Evolutionary conservation across 2,797 vertebrate genomes (phyloP), one percentile per base, ranked within the genome.

Genomic region (Apodemus agrarius): DNA sequence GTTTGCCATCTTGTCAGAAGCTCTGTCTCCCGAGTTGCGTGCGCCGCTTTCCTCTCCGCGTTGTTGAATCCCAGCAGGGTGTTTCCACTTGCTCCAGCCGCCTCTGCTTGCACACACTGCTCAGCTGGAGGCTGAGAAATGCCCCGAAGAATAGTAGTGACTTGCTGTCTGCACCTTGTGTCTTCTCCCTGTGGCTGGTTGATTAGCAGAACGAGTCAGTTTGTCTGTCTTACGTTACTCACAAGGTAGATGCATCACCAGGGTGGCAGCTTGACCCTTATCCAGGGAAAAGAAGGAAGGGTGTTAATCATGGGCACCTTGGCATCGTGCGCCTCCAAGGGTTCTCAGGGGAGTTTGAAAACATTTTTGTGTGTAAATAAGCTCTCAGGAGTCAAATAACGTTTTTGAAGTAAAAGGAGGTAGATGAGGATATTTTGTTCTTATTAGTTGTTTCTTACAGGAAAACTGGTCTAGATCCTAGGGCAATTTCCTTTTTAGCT

Each of bases 171-270:
- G 80, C 63, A 80, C 80, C 87, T 94, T 94, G 29, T 69, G 94
- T 94, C 84, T 93, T 61, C 80, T 95, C 81, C 34, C 31, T 94
- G 65, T 29, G 95, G 54, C 40, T 79, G 75, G 40, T 90, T 97
- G 88, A 78, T 87, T 92, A 93, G 57, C 85, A 92, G 81, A 74
- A 69, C 22, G 91, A 2, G 78, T 92, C 86, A 54, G 69, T 90
- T 85, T 88, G 78, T 49, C 13, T 94, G 83, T 96, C 95, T 97
- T 78, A 81, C 26, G 63, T 94, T 93, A 90, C 78, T 61, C 69
- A 84, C 92, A 89, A 86, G 22, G 74, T 91, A 52, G 65, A 52
- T 92, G 8, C 57, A 21, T 90, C 94, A 67, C 76, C 54, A 79
- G 34, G 21, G 80, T 81, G 92, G 74, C 76, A 75, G 83, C 40